Conservation (phyloP, 2,797 vertebrate genomes). For the Tinamus major region DNA sequence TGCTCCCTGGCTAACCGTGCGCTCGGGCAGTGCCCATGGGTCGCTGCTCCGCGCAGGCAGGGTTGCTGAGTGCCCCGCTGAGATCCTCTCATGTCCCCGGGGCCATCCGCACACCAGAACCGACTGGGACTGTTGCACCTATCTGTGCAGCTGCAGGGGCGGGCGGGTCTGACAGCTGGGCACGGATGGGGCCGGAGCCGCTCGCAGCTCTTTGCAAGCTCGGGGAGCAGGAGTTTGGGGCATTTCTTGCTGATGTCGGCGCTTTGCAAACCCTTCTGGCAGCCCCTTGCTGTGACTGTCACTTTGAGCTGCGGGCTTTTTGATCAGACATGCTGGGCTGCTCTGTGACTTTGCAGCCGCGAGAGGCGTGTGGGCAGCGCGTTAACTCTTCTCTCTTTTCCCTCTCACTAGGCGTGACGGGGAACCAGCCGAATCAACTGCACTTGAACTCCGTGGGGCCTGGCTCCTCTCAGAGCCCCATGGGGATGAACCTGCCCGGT, state of each 20-base stretch:
- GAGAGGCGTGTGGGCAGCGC: not conserved
- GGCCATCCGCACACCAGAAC: accelerated
- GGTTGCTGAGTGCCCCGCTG: not conserved
- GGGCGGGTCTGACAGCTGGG: not conserved
- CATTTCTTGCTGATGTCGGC: accelerated
- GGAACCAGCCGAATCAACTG: conserved; percentile 83
- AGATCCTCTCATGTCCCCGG: not conserved
- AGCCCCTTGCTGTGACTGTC: not conserved
- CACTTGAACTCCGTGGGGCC: conserved; percentile 80
- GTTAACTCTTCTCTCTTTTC: not conserved
- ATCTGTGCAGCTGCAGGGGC: not conserved
- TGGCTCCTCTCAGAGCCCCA: conserved; percentile 89
- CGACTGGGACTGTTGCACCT: not conserved
- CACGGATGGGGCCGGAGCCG: not conserved
- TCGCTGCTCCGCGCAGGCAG: not conserved
- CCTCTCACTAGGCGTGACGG: conserved; percentile 83
- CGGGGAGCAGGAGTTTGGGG: not conserved
- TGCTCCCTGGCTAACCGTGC: not conserved
- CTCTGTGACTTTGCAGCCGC: not conserved
- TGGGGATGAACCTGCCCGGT: conserved; percentile 89
- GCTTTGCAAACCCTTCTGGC: not conserved
- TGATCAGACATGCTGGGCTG: not conserved
- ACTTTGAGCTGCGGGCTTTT: not conserved
- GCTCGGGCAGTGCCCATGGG: not conserved
- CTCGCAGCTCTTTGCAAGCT: not conserved